Evolutionary conservation across 2,113 vertebrate genomes (phyloP).

Genomic region (Mesitornis unicolor): DNA sequence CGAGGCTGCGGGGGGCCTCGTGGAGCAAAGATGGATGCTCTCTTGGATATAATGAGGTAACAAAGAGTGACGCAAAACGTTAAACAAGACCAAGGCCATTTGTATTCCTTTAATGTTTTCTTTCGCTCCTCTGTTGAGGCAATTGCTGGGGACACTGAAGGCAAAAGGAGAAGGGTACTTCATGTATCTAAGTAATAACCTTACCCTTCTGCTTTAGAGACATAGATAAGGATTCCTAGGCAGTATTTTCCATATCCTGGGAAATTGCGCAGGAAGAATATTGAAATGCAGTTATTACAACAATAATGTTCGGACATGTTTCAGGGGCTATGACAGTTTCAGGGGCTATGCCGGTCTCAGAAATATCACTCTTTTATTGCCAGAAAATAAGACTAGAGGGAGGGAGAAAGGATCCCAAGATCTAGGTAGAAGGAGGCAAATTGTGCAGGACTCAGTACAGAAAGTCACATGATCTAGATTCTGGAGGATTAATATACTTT

Average conservation of each 20-base stretch:
- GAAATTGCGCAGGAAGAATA: not conserved
- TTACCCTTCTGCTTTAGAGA: not conserved
- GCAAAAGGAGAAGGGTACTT: not conserved
- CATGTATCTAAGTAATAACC: not conserved
- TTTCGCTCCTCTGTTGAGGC: not conserved
- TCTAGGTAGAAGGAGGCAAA: not conserved
- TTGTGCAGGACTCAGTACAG: not conserved
- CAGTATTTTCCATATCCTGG: not conserved
- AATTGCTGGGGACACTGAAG: not conserved
- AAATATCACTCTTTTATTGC: not conserved
- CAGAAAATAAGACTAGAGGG: not conserved
- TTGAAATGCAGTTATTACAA: slow-evolving; percentile 9
- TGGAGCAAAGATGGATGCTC: not conserved
- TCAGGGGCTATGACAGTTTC: not conserved
- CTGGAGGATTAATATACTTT: not conserved
- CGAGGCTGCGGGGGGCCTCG: rapidly evolving
- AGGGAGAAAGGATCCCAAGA: not conserved
- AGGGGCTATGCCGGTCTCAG: not conserved
- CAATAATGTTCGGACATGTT: slow-evolving; percentile 3
- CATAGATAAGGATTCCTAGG: not conserved
- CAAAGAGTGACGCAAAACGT: not conserved
- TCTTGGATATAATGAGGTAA: not conserved
- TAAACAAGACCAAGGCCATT: not conserved
- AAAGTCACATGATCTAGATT: not conserved
- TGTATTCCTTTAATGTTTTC: not conserved